Evolutionary conservation across 2,113 vertebrate species (phyloP), one percentile per base, ranked within the genome.

Genomic region (Fulica atra): DNA sequence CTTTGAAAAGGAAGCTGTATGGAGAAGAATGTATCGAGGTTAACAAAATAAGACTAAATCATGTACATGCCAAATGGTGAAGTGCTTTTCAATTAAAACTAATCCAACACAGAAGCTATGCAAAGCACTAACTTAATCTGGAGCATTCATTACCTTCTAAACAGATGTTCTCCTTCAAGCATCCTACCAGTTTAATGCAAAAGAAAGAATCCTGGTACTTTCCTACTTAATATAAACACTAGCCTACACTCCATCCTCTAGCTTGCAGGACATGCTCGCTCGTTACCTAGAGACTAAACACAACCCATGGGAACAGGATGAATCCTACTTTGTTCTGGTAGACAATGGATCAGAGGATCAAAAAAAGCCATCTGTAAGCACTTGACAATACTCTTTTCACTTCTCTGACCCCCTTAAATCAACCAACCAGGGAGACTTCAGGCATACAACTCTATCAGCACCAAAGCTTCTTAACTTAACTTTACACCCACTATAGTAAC

Each of bases 1-100:
- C 56, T 50, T 35, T 95, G 82, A 15, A 36, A 9, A 24, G 93
- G 65, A 53, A 97, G 65, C 99, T 99, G 80, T 20, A 9, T 29
- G 33, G 10, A 86, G 12, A 77, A 73, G 38, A 38, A 69, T 26
- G 28, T 4, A 65, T 3, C 23, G 36, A 89, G 4, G 9, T 82
- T 86, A 95, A 80, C 24, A 61, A 5, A 56, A 8, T 1, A 0
- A 73, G 42, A 51, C 31, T 33, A 33, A 6, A 38, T 72, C 33
- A 63, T 0, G 0, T 1, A 16, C 0, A 0, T 9, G 44, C 54
- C 4, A 1, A 50, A 40, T 33, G 36, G 21, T 51, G 23, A 60
- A 38, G 8, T 8, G 18, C 20, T 69, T 72, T 91, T 35, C 2
- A 3, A 53, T 38, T 74, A 64, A 56, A 88, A 81, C 4, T 40